Conservation (phyloP, 2,888 invertebrate species). For the Nymphalis urticae region DNA sequence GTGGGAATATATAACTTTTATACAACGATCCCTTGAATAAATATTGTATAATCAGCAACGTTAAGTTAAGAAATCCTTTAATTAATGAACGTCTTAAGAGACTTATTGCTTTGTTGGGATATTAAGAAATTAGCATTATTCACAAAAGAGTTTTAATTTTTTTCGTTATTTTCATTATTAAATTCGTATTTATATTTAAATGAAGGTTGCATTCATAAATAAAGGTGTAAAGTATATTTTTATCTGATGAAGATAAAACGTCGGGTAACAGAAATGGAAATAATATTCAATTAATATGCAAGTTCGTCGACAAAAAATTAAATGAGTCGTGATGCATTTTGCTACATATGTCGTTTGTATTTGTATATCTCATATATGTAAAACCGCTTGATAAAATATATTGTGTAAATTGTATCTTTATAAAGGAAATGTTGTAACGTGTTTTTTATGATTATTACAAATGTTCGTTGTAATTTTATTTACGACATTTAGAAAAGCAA, state of each 20-base stretch:
- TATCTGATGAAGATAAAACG: slow-evolving; percentile 10
- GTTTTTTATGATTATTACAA: background rate
- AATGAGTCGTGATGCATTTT: background rate
- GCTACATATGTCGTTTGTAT: background rate
- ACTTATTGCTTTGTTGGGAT: too few relatives aligned
- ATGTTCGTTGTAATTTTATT: background rate
- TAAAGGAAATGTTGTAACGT: background rate
- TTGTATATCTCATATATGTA: background rate
- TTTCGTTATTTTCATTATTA: background rate
- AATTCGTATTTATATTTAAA: background rate
- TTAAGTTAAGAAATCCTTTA: slow-evolving; percentile 1
- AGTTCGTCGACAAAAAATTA: background rate
- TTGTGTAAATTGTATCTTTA: background rate
- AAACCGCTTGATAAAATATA: too few relatives aligned
- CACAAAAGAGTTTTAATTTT: background rate
- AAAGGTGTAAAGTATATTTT: slow-evolving; percentile 3
- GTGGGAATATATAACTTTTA: slow-evolving; percentile 10
- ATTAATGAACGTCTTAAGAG: background rate
- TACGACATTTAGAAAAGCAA: background rate
- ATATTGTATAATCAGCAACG: background rate
- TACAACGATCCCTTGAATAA: slow-evolving; percentile 1
- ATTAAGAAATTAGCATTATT: slow-evolving; percentile 1
- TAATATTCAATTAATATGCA: slow-evolving; percentile 7
- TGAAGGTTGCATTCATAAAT: slow-evolving; percentile 4
- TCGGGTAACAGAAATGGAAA: slow-evolving; percentile 3